Conservation (phyloP, 2,797 vertebrate genomes). For the Pantherophis alleghaniensis region DNA sequence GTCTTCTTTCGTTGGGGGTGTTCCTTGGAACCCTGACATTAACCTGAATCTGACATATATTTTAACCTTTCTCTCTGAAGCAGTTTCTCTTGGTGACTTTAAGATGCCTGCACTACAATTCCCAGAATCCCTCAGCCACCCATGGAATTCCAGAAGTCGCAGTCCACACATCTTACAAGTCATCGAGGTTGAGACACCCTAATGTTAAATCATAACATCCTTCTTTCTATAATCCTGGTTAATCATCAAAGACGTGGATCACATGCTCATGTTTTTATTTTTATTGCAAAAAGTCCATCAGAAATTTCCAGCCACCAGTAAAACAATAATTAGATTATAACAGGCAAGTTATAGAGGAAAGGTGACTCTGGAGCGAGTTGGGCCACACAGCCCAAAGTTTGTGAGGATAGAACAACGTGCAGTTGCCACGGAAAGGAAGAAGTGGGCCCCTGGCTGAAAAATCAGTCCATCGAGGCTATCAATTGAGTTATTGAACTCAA, state of each 20-base stretch:
- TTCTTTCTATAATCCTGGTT: not conserved
- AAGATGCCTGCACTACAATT: not conserved
- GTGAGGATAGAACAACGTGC: not conserved
- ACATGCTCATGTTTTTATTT: no score
- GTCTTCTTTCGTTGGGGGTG: no score
- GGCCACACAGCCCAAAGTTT: not conserved
- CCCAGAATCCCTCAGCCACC: not conserved
- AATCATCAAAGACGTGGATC: not conserved
- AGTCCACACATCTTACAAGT: not conserved
- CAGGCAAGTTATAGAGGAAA: not conserved
- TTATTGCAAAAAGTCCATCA: not conserved
- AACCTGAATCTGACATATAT: no score
- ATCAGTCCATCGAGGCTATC: not conserved
- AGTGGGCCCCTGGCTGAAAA: constrained; percentile 1
- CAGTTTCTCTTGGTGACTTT: not conserved
- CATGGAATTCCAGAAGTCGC: not conserved
- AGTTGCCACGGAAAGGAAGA: rapidly evolving
- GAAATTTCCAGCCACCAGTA: not conserved
- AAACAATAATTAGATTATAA: not conserved
- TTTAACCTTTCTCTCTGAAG: not conserved
- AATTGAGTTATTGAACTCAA: not conserved
- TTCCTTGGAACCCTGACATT: no score
- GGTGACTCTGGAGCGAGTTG: not conserved
- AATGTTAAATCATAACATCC: not conserved
- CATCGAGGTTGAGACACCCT: not conserved